A percentile compares a stretch with the other conserved stretches of the same genome.
These are phyloP conservation scores for Stictocephala bisonia DNA, from an alignment of 2,888 invertebrate genomes.

Conservation along the genomic window DNA sequence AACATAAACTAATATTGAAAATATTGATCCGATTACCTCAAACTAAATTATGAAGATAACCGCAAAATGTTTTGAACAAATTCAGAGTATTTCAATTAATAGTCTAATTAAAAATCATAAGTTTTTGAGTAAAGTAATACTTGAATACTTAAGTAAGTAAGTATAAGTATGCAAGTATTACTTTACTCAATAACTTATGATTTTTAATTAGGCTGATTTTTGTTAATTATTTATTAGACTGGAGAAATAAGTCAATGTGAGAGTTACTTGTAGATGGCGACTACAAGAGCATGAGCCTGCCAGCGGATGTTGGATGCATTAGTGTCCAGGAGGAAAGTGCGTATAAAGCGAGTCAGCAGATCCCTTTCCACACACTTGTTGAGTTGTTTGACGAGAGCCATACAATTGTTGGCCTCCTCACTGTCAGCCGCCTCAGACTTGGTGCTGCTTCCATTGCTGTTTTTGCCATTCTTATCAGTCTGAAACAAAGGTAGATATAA, in stretches of 20 bases:
- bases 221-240: too few species aligned
- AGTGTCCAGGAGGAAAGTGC: slow-evolving; percentile 92
- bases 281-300: slow-evolving; percentile 91
- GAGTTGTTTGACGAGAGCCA: slow-evolving; percentile 58
- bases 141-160: too few species aligned
- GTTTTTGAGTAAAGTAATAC: too few species aligned
- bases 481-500: slow-evolving; percentile 3
- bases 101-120: too few species aligned
- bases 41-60: too few species aligned
- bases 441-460: slow-evolving; percentile 46
- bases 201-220: too few species aligned
- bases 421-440: slow-evolving; percentile 46
- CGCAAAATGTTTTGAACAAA: too few species aligned
- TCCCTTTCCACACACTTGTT: slow-evolving; percentile 56
- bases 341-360: slow-evolving; percentile 77
- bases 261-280: slow-evolving; percentile 83
- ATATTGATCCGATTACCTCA: too few species aligned
- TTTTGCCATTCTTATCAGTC: slow-evolving; percentile 43
- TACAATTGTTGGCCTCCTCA: slow-evolving; percentile 58
- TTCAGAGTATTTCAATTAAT: too few species aligned
- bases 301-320: slow-evolving; percentile 93
- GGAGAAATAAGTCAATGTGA: slow-evolving; percentile 14
- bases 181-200: too few species aligned
- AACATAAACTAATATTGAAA: too few species aligned
- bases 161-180: too few species aligned